Conservation (phyloP, 1,140 invertebrate genomes). For the Drosophila repletoides region DNA sequence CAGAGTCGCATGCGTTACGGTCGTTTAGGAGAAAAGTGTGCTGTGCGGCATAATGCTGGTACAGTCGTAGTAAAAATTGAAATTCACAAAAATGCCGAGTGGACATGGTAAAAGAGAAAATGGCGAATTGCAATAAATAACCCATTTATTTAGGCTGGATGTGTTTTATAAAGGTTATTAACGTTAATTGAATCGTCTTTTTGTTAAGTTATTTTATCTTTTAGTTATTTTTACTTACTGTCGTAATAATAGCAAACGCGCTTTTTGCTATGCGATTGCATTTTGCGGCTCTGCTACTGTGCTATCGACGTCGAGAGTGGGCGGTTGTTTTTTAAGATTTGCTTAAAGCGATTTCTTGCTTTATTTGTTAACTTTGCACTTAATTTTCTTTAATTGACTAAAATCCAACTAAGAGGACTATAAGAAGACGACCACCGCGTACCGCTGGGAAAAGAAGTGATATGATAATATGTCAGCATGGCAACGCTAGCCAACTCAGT, state of each 20-base stretch:
- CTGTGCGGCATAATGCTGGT: slow-evolving; percentile 58
- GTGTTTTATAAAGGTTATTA: too few relatives aligned
- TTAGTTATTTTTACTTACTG: slow-evolving; percentile 89
- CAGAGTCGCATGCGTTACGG: slow-evolving; percentile 36
- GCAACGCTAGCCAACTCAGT: slow-evolving; percentile 1
- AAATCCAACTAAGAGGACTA: too few relatives aligned
- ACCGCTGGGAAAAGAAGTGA: slow-evolving; percentile 20
- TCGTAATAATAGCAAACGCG: slow-evolving; percentile 99
- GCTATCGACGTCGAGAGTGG: background rate
- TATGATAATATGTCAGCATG: background rate
- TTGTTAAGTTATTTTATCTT: background rate
- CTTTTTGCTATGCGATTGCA: slow-evolving; percentile 93
- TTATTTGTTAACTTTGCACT: background rate
- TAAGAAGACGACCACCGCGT: slow-evolving; percentile 12
- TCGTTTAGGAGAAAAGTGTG: slow-evolving; percentile 51
- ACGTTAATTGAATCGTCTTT: too few relatives aligned
- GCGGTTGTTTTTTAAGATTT: background rate
- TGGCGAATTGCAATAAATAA: background rate
- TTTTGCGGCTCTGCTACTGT: slow-evolving; percentile 58
- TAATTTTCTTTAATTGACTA: background rate
- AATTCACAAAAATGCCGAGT: slow-evolving; percentile 45
- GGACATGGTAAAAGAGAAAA: background rate
- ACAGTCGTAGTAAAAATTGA: slow-evolving; percentile 75
- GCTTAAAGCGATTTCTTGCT: background rate
- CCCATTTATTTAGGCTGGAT: background rate